A percentile compares a stretch with the other conserved stretches of the same genome.
These are phyloP conservation scores for Icerya purchasi DNA, from an alignment of 2,888 invertebrate species.

Conservation along the genomic window DNA sequence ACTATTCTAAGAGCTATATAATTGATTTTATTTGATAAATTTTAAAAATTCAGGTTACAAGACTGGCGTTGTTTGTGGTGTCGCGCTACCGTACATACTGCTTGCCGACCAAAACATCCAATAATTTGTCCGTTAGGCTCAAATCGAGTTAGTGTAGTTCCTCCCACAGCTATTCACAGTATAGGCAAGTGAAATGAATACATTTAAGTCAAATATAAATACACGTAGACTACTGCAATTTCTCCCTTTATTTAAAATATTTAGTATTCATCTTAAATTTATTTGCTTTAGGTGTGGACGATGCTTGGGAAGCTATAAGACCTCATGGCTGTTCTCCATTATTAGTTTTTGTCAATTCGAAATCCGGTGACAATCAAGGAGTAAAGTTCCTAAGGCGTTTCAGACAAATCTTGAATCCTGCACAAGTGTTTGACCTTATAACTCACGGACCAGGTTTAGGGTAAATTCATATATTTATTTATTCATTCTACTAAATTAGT, in stretches of 20 bases:
- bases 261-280: constrained; percentile 8
- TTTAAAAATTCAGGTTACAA: constrained; percentile 70
- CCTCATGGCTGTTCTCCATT: constrained; percentile 48
- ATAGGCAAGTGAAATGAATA: constrained; percentile 35
- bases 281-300: constrained; percentile 40
- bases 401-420: constrained; percentile 85
- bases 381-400: constrained; percentile 85
- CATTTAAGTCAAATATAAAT: too few species aligned
- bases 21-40: too few species aligned
- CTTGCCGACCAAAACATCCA: constrained; percentile 59
- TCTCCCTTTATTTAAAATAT: too few species aligned
- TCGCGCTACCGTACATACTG: constrained; percentile 72
- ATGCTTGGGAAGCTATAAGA: constrained; percentile 73
- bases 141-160: constrained; percentile 75
- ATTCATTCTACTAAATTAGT: too few species aligned
- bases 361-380: constrained; percentile 95
- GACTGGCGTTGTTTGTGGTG: constrained; percentile 97
- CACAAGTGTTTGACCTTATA: constrained; percentile 92
- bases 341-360: constrained; percentile 91
- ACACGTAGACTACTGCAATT: too few species aligned
- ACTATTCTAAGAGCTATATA: too few species aligned
- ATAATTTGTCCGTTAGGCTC: constrained; percentile 69
- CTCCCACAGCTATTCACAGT: constrained; percentile 78
- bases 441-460: constrained; percentile 62
- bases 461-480: constrained; percentile 28